Evolutionary conservation across 2,113 vertebrate genomes (phyloP), one percentile per base, ranked within the genome.

Genomic region (Daubentonia madagascariensis): DNA sequence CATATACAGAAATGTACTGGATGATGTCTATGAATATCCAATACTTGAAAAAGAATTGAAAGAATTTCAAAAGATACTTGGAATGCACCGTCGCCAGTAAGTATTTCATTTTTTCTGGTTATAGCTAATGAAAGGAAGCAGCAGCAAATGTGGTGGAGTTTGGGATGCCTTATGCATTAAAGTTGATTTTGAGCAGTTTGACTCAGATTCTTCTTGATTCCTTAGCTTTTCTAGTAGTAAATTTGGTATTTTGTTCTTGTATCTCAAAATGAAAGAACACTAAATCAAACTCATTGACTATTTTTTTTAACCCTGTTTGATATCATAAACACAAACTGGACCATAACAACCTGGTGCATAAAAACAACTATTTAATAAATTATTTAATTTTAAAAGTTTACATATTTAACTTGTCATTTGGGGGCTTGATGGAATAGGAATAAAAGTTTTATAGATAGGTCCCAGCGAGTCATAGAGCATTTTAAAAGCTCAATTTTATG

Each of bases 21-120:
- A 99, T 98, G 99, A 99, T 97, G 99, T 99, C 37, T 99, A 99
- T 89, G 99, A 99, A 95, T 99, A 99, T 95, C 99, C 99, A 0
- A 73, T 99, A 76, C 99, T 99, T 95, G 99, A 99, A 98, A 99
- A 99, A 78, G 99, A 99, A 30, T 96, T 99, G 95, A 99, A 99
- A 98, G 99, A 99, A 96, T 99, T 99, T 97, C 99, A 99, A 97
- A 99, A 99, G 98, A 99, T 99, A 93, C 99, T 99, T 86, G 99
- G 99, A 76, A 99, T 99, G 99, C 99, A 99, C 96, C 99, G 99
- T 93, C 99, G 99, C 91, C 99, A 99, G 99, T 99, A 98, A 99
- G 99, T 99, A 76, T 70, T 96, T 90, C 0, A 48, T 91, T 97
- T 75, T 75, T 94, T 85, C 6, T 48, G 78, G 59, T 92, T 35